These are phyloP conservation scores for Ceyx erithaca DNA, from an alignment of 2,797 vertebrate species.

Conservation along the genomic window DNA sequence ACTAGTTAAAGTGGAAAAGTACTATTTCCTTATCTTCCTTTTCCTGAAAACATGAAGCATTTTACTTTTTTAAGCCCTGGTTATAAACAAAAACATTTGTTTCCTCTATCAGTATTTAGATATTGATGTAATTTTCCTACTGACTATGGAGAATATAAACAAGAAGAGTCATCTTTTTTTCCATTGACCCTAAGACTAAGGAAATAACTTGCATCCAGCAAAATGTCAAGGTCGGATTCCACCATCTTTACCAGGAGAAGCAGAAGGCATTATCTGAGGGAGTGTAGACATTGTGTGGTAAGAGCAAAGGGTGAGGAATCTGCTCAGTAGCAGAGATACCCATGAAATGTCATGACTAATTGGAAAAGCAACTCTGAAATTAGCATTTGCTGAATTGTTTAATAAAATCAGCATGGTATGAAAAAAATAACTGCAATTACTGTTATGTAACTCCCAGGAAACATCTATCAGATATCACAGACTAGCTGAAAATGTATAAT, in stretches of 20 bases:
- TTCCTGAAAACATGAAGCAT: neutral
- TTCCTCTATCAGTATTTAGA: neutral
- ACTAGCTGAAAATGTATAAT: constrained; percentile 39
- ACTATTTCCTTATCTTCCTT: neutral
- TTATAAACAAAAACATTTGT: neutral
- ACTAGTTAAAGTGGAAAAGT: neutral
- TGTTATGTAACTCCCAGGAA: constrained; percentile 52
- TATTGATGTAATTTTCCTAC: neutral
- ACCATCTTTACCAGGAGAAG: neutral
- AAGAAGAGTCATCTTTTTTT: neutral
- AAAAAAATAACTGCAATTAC: constrained; percentile 49
- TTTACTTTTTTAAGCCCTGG: neutral
- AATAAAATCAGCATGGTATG: neutral
- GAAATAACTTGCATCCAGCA: fast-evolving
- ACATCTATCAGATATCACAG: constrained; percentile 56
- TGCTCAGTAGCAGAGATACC: neutral
- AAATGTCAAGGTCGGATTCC: neutral
- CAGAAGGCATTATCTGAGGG: neutral
- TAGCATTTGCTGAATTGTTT: constrained; percentile 40
- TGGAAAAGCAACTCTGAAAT: neutral
- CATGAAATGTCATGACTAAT: neutral
- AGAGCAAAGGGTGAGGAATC: neutral
- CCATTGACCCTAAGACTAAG: neutral
- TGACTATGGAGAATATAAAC: fast-evolving
- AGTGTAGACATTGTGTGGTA: neutral